Evolutionary conservation across 2,888 invertebrate genomes (phyloP), one percentile per base, ranked within the genome.

Genomic region (Meiosimyza platycephala): DNA sequence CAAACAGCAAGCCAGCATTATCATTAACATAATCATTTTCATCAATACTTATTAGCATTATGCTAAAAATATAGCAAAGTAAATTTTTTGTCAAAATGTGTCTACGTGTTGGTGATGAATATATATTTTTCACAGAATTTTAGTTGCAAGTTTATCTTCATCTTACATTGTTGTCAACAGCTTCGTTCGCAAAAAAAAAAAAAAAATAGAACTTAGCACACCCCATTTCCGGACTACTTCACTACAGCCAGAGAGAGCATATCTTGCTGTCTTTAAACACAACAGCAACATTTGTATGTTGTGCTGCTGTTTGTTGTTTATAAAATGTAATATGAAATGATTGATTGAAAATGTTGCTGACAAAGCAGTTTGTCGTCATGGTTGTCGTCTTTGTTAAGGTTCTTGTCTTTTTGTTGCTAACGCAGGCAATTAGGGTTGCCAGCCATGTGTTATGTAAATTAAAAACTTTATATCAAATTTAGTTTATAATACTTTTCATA

Each of bases 261-360:
- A 6, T 40, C 9, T 40, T 40, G 6, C 9, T 40, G 40, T 40
- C 40, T 40, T 40, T 7, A 9, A 40, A 9, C 40, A 40, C 40
- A 40, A 40, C 40, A 40, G 40, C 40, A 40, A 40, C 40, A 40
- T 22, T 59, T 18, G 6, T 16, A 11, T 18, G 59, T n/a, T 66
- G 28, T 66, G 28, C 18, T 52, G n/a, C 18, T 40, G n/a, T 55
- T 40, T 16, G 54, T 54, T n/a, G 54, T 66, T 66, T 33, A 62
- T 28, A 62, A 62, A 62, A 57, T 28, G 57, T 15, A 28, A 22
- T 65, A 15, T 52, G 52, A 28, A 47, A 67, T 66, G 72, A 72
- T 72, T 72, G 72, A 72, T 72, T 66, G 72, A 60, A 64, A 54
- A 59, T 64, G 60, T 15, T 72, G 67, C 66, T 72, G 72, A 72